Base-by-base conservation (phyloP, 2,888 invertebrate species). In the Cephonodes hylas region DNA sequence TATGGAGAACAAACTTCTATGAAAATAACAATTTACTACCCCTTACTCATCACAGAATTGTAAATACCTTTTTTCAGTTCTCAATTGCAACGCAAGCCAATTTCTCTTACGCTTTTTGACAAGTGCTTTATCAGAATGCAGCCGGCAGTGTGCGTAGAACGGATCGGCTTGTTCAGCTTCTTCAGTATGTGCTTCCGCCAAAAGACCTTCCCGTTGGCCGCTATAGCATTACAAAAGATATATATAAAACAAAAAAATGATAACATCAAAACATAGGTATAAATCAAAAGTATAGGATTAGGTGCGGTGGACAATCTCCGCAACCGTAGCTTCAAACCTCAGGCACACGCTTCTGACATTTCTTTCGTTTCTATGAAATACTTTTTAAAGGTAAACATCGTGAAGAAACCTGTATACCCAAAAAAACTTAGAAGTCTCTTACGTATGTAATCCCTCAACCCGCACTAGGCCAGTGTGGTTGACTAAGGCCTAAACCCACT, bases 141-240 rank as follows among this genome's bases (percentile, higher is more conserved):
- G 93, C 84, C 96, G 97, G 83, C 99, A 99, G 81, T 99, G 98
- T 0, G 99, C 99, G 85, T 98, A 99, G 84, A 98, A 99, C 0
- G 99, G 99, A 91, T 99, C 99, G 0, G 98, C 98, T 75, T 97
- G 97, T 75, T 97, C 97, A 0, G 95, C 96, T 83, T 97, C 97
- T 77, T 97, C 97, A 0, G 96, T 96, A 83, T 97, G 97, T 0
- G 98, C 97, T 85, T 99, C 99, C 0, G 98, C 98, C 57, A 99
- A 86, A 59, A 98, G 93, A 0, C 99, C 99, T 74, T 98, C 97
- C 34, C 97, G 95, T 88, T 99, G 99, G 0, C 99, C 99, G 90
- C 98, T 97, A 74, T 8, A 59, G 60, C 18, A 18, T 42, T 42
- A 13, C 13, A 56, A 20, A 34, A 53, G 6, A 1, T 10, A 42